These are phyloP conservation scores for Malthinus flaveolus DNA, from an alignment of 2,888 invertebrate species.

Conservation along the genomic window DNA sequence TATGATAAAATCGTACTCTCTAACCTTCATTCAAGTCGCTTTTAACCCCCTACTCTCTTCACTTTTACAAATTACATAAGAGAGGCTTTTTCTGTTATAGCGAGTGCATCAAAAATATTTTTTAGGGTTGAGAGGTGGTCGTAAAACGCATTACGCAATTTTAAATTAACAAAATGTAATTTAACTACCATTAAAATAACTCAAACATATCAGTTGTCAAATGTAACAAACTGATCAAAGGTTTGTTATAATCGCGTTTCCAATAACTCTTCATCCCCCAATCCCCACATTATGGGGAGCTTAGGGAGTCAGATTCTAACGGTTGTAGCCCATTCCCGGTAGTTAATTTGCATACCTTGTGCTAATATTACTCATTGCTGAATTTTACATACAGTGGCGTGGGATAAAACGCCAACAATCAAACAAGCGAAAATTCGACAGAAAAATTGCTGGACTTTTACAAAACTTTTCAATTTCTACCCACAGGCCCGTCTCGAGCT, in stretches of 20 bases:
- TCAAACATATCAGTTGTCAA: constrained; percentile 41
- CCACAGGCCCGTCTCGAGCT: too few species aligned
- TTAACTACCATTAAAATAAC: constrained; percentile 33
- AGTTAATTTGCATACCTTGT: constrained; percentile 45
- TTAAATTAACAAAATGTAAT: constrained; percentile 35
- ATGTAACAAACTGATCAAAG: constrained; percentile 40
- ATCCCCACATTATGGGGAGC: constrained; percentile 27
- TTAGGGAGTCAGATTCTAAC: constrained; percentile 39
- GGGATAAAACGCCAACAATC: neutral
- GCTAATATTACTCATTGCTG: constrained; percentile 41
- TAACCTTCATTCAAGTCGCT: neutral
- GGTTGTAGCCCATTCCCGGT: constrained; percentile 37
- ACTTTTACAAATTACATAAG: too few species aligned
- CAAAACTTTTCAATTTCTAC: too few species aligned
- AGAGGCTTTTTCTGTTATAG: too few species aligned
- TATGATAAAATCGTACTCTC: constrained; percentile 2
- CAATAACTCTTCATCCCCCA: constrained; percentile 34
- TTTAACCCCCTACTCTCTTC: too few species aligned
- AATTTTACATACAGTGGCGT: constrained; percentile 15
- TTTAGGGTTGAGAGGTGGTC: too few species aligned
- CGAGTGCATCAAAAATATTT: too few species aligned
- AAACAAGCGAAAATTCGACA: neutral
- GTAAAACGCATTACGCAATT: neutral
- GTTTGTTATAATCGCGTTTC: constrained; percentile 39
- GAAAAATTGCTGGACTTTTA: too few species aligned